Percentiles rank a stretch among this genome's conserved stretches.
phyloP scores from a whole-genome alignment of 2,888 invertebrate species.

The Synanthedon myopaeformis region DNA sequence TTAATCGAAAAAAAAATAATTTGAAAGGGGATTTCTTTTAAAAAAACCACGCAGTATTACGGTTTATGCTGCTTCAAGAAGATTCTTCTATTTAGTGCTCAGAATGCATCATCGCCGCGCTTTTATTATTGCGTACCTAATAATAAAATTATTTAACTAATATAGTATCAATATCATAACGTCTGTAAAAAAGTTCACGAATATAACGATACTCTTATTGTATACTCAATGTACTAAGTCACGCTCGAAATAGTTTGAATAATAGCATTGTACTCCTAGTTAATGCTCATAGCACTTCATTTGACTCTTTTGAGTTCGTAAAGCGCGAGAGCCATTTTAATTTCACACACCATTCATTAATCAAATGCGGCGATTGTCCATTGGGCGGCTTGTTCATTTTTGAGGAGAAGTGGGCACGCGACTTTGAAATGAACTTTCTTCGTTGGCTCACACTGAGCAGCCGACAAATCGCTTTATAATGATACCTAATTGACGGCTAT shows the following conservation, averaged over 20 bases:
- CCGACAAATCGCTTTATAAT: conserved; percentile 54
- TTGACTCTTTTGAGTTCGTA: conserved; percentile 10
- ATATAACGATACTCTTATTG: not conserved
- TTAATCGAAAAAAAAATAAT: too few relatives aligned
- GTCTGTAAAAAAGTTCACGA: too few relatives aligned
- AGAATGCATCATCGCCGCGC: too few relatives aligned
- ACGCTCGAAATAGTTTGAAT: not conserved
- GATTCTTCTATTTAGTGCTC: not conserved
- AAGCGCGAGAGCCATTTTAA: conserved; percentile 29
- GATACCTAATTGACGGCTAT: conserved; percentile 38
- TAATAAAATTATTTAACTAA: too few relatives aligned
- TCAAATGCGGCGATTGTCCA: conserved; percentile 27
- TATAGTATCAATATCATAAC: too few relatives aligned
- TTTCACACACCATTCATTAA: conserved; percentile 43
- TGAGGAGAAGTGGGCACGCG: conserved; percentile 29
- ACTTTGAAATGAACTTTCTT: conserved; percentile 32
- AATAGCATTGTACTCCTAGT: conserved; percentile 2
- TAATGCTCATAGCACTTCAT: conserved; percentile 12
- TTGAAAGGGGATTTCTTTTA: too few relatives aligned
- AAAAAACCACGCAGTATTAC: too few relatives aligned
- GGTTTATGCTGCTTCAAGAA: too few relatives aligned
- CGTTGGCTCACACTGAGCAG: conserved; percentile 16
- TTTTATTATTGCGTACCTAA: too few relatives aligned
- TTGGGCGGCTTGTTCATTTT: conserved; percentile 18
- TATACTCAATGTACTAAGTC: not conserved